Percentiles rank a stretch among this genome's conserved stretches.
Evolutionary conservation across 2,113 vertebrate genomes (phyloP).

Genomic region (Salvelinus sp.): DNA sequence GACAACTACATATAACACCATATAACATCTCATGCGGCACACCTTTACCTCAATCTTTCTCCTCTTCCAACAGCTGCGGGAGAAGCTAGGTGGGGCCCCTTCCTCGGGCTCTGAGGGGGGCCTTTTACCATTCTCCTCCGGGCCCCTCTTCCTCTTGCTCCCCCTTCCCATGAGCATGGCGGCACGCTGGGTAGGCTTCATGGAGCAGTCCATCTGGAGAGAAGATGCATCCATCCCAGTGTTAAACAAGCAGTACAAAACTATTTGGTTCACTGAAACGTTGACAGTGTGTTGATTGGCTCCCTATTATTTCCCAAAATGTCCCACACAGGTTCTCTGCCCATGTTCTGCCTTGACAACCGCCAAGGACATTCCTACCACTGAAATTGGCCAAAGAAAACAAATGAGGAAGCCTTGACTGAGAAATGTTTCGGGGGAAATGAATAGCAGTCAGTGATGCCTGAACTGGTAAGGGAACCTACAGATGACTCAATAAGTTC

Average conservation of each 20-base stretch:
- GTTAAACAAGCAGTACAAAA: not conserved
- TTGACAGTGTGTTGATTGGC: not conserved
- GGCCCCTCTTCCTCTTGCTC: constrained; percentile 83
- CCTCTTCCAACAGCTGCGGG: constrained; percentile 60
- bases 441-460: no score
- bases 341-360: no score
- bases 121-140: constrained; percentile 76
- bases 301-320: no score
- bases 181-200: constrained; percentile 82
- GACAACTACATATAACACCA: not conserved
- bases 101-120: constrained; percentile 77
- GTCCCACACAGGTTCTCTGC: no score
- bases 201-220: constrained; percentile 83
- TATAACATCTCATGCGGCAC: constrained; percentile 24
- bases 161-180: constrained; percentile 78
- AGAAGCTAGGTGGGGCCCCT: constrained; percentile 66
- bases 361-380: no score
- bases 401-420: no score
- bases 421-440: no score
- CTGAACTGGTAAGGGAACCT: no score
- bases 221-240: not conserved
- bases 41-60: constrained; percentile 77
- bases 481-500: no score
- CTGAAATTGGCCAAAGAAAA: no score
- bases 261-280: no score